Evolutionary conservation across 1,140 invertebrate species (phyloP).

Genomic region (Nasonia vitripennis): DNA sequence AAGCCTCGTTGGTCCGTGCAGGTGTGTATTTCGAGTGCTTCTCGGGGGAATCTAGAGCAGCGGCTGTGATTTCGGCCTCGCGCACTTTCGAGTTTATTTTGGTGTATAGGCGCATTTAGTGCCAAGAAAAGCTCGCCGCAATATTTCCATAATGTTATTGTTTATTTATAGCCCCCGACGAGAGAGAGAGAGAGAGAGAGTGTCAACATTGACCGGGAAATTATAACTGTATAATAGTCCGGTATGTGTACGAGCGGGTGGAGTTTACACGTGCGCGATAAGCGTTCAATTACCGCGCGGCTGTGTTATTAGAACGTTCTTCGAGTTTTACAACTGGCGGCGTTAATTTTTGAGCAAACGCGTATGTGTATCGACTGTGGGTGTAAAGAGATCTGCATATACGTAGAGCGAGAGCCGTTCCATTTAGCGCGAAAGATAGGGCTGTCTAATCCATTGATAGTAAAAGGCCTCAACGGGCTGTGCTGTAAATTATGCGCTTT

Average conservation of each 20-base stretch:
- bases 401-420: neutral
- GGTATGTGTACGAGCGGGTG: neutral
- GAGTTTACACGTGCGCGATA: neutral
- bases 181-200: too few relatives aligned
- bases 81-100: neutral
- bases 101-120: neutral
- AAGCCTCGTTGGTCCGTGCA: neutral
- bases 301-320: neutral
- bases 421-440: neutral
- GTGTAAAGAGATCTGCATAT: neutral
- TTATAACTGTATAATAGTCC: neutral
- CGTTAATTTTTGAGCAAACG: neutral
- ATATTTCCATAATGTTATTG: neutral
- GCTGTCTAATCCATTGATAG: slow-evolving; percentile 1
- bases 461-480: neutral
- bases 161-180: neutral
- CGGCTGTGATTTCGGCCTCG: neutral
- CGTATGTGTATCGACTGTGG: neutral
- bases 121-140: neutral
- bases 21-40: neutral
- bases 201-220: neutral
- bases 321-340: neutral
- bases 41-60: neutral
- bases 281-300: neutral
- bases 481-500: neutral